Conservation (phyloP, 1,140 invertebrate species). For the Oncopodura yosiiana region DNA sequence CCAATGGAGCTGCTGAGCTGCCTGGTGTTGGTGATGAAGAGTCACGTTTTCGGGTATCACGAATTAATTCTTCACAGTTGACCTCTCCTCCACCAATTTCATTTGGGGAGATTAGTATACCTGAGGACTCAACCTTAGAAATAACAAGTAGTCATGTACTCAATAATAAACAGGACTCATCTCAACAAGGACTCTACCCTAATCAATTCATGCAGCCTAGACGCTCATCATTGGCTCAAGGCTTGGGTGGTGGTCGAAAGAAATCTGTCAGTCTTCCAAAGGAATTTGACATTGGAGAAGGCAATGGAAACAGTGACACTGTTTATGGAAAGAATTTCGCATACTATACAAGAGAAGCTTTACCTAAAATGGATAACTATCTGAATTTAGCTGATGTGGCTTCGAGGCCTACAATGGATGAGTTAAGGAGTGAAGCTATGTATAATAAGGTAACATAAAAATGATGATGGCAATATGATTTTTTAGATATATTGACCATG, state of each 20-base stretch:
- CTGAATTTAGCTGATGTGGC: conserved; percentile 56
- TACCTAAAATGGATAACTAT: conserved; percentile 81
- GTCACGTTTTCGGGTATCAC: conserved; percentile 31
- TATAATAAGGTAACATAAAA: conserved; percentile 29
- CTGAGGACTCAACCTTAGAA: conserved; percentile 29
- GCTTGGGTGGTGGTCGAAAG: conserved; percentile 34
- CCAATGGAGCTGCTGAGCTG: not conserved
- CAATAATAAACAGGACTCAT: not conserved
- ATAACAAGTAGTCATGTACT: not conserved
- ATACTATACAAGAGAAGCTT: conserved; percentile 58
- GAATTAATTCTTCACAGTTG: conserved; percentile 28
- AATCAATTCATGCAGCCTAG: conserved; percentile 26
- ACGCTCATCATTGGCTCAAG: conserved; percentile 32
- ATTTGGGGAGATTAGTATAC: conserved; percentile 11
- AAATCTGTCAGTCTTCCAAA: conserved; percentile 34
- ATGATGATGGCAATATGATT: too few species aligned
- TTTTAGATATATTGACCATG: too few species aligned
- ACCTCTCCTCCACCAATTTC: conserved; percentile 2
- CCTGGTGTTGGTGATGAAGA: conserved; percentile 7
- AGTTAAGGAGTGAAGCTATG: conserved; percentile 35
- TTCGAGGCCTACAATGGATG: conserved; percentile 44
- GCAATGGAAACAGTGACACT: not conserved
- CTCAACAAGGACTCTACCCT: conserved; percentile 12
- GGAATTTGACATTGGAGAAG: conserved; percentile 29
- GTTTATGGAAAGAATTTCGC: conserved; percentile 35